Conservation (phyloP, 37 sponge, comb jelly and placozoan genomes). For the Aphrocallistes beatrix region DNA sequence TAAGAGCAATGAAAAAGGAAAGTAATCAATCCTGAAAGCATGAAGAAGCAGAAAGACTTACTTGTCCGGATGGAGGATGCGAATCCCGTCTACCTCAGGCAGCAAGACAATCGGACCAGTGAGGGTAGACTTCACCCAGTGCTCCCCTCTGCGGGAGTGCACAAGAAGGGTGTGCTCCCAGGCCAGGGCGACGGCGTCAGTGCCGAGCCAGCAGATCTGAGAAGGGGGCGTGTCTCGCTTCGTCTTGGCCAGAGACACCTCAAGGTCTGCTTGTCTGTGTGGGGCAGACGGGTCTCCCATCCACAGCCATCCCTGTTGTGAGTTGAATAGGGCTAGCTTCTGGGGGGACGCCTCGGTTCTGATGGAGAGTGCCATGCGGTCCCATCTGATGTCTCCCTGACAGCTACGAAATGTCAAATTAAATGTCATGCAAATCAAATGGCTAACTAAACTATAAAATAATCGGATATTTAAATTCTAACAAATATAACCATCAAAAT, state of each 20-base stretch:
- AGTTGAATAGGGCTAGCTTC: slow-evolving; percentile 7
- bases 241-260: not conserved
- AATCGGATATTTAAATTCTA: too few relatives aligned
- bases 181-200: not conserved
- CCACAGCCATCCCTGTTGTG: not conserved
- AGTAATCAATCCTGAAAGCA: not conserved
- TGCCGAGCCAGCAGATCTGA: not conserved
- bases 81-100: not conserved
- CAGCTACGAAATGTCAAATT: not conserved
- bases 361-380: not conserved
- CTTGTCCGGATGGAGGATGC: not conserved
- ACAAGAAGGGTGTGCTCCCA: slow-evolving; percentile 3
- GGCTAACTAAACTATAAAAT: too few relatives aligned
- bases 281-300: not conserved
- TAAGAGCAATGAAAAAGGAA: too few relatives aligned
- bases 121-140: not conserved
- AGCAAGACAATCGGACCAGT: not conserved
- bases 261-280: not conserved
- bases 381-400: not conserved
- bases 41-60: too few relatives aligned
- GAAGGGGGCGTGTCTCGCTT: not conserved
- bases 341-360: not conserved
- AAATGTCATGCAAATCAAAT: not conserved
- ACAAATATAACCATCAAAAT: too few relatives aligned
- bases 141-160: slow-evolving; percentile 2